These are phyloP conservation scores for Zaprionus davidi DNA, from an alignment of 1,140 invertebrate species.

Conservation along the genomic window DNA sequence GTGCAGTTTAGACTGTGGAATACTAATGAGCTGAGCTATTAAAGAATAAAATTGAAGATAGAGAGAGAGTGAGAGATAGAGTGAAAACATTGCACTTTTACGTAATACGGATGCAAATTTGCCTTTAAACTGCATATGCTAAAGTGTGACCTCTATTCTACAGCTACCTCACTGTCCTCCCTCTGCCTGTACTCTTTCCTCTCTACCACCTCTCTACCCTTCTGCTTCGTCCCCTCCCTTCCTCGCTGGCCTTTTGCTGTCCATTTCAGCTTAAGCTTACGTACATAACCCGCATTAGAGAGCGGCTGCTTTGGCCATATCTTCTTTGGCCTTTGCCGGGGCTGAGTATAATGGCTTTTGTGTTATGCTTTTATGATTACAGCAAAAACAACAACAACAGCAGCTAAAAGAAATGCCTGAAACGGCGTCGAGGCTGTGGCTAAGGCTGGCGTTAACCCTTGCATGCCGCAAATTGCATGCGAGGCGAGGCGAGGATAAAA, in stretches of 20 bases:
- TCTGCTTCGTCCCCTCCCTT: background rate
- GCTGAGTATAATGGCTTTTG: constrained; percentile 70
- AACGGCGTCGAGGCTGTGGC: constrained; percentile 1
- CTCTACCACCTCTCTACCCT: background rate
- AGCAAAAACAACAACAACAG: constrained; percentile 50
- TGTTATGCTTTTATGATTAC: constrained; percentile 79
- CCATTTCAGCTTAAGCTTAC: constrained; percentile 12
- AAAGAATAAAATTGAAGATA: background rate
- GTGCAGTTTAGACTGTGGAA: background rate
- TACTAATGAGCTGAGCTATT: background rate
- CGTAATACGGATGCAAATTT: background rate
- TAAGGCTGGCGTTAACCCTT: constrained; percentile 61
- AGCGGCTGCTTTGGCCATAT: constrained; percentile 34
- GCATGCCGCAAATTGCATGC: constrained; percentile 58
- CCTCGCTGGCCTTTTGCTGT: background rate
- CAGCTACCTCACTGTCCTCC: background rate
- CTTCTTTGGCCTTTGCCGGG: constrained; percentile 27
- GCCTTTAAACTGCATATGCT: constrained; percentile 3
- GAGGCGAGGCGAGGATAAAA: constrained; percentile 20
- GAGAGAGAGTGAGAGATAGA: background rate
- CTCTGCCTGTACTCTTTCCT: background rate
- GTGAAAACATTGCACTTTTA: background rate
- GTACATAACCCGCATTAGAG: constrained; percentile 33
- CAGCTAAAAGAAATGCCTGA: background rate
- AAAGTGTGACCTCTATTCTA: constrained; percentile 5